phyloP scores from a whole-genome alignment of 2,888 invertebrate genomes.

The Amorpha juglandis region DNA sequence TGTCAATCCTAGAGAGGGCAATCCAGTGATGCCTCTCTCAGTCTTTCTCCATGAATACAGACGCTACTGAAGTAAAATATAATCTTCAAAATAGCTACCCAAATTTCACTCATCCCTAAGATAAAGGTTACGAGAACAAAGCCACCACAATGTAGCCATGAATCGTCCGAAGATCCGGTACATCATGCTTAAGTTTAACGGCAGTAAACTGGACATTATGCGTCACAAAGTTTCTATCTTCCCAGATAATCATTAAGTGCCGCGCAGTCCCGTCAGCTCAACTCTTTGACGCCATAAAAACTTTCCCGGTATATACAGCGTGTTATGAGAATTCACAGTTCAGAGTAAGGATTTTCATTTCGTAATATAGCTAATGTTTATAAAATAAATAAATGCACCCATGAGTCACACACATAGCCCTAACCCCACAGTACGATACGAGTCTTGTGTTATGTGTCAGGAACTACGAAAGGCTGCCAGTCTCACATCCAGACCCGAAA shows the following conservation, averaged over 20 bases:
- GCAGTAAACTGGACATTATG: constrained; percentile 59
- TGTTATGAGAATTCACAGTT: neutral
- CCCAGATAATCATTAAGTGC: constrained; percentile 63
- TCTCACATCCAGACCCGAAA: no score
- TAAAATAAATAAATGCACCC: no score
- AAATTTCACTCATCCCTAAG: constrained; percentile 2
- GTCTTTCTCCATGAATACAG: neutral
- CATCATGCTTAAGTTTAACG: constrained; percentile 11
- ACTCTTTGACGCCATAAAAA: constrained; percentile 50
- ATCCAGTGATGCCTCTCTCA: neutral
- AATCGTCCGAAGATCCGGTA: neutral
- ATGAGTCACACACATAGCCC: no score
- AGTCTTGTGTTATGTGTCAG: no score
- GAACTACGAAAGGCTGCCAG: no score
- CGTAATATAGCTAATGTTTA: no score
- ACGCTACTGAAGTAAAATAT: no score
- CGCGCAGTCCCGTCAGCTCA: constrained; percentile 47
- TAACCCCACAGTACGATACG: no score
- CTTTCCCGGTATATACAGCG: constrained; percentile 7
- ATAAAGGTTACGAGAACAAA: constrained; percentile 2
- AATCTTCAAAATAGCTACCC: neutral
- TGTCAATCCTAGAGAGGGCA: neutral
- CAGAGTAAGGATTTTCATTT: no score
- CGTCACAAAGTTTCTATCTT: constrained; percentile 61
- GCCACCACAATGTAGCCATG: constrained; percentile 3